These are phyloP conservation scores for Tenebrosternarchus preto DNA, from an alignment of 2,113 vertebrate genomes.

Conservation along the genomic window DNA sequence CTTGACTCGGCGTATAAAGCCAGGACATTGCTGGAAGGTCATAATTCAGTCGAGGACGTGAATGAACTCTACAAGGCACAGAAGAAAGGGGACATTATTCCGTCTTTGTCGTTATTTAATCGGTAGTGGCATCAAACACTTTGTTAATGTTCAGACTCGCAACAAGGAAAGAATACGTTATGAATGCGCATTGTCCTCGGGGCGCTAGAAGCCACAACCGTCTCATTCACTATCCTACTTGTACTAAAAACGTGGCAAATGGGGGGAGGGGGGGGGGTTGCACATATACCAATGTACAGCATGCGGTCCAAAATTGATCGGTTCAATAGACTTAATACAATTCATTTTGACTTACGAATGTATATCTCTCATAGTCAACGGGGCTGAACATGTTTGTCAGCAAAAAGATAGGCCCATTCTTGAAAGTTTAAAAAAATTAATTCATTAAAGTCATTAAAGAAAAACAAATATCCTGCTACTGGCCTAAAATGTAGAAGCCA, in stretches of 20 bases:
- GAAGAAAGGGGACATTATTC: constrained; percentile 71
- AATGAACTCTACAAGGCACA: constrained; percentile 73
- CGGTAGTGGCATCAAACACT: constrained; percentile 79
- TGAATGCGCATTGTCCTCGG: constrained; percentile 77
- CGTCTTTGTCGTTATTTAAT: constrained; percentile 77
- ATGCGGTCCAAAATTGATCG: constrained; percentile 16
- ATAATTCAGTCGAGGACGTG: constrained; percentile 73
- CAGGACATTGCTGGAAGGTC: constrained; percentile 62
- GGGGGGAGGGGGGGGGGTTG: too few species aligned
- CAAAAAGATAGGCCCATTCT: too few species aligned
- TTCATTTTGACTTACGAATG: too few species aligned
- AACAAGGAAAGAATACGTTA: constrained; percentile 61
- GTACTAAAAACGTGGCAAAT: background rate
- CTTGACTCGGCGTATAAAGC: constrained; percentile 57
- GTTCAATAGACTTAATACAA: background rate
- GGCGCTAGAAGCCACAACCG: constrained; percentile 62
- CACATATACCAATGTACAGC: background rate
- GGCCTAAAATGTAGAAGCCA: constrained; percentile 70
- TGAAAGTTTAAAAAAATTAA: background rate
- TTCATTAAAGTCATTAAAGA: background rate
- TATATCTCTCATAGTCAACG: too few species aligned
- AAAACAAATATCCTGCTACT: constrained; percentile 47
- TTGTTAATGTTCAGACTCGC: constrained; percentile 60
- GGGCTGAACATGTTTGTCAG: too few species aligned
- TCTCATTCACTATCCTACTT: constrained; percentile 64